phyloP scores from a whole-genome alignment of 1,140 invertebrate species.

The Drosophila tropicalis region DNA sequence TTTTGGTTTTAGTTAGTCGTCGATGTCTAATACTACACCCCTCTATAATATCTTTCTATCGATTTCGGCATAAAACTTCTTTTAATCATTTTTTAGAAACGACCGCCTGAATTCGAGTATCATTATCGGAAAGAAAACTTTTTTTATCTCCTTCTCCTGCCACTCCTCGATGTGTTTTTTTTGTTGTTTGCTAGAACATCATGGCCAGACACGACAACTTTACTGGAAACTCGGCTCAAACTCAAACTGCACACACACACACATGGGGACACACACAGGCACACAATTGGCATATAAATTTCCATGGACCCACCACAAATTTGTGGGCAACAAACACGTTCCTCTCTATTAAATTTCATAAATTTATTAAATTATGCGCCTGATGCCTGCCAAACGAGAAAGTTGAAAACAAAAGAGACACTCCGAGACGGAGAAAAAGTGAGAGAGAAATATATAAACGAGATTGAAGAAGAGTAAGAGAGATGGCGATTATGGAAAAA shows the following conservation, averaged over 20 bases:
- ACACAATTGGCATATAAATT: slow-evolving; percentile 62
- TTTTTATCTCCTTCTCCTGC: not conserved
- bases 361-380: slow-evolving; percentile 78
- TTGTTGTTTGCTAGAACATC: not conserved
- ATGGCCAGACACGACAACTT: slow-evolving; percentile 4
- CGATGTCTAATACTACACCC: too few relatives aligned
- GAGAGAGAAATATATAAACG: slow-evolving; percentile 15
- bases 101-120: not conserved
- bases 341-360: slow-evolving; percentile 79
- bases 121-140: not conserved
- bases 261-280: not conserved
- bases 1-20: too few relatives aligned
- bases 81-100: not conserved
- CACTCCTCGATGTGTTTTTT: too few relatives aligned
- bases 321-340: slow-evolving; percentile 76
- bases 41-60: too few relatives aligned
- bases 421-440: slow-evolving; percentile 12
- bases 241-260: slow-evolving; percentile 1
- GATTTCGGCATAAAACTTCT: not conserved
- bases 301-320: slow-evolving; percentile 69
- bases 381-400: slow-evolving; percentile 26
- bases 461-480: not conserved
- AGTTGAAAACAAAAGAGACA: slow-evolving; percentile 48
- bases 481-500: slow-evolving; percentile 38
- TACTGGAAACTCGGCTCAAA: slow-evolving; percentile 4